Conservation (phyloP, 2,113 vertebrate genomes). For the Otus sunia region DNA sequence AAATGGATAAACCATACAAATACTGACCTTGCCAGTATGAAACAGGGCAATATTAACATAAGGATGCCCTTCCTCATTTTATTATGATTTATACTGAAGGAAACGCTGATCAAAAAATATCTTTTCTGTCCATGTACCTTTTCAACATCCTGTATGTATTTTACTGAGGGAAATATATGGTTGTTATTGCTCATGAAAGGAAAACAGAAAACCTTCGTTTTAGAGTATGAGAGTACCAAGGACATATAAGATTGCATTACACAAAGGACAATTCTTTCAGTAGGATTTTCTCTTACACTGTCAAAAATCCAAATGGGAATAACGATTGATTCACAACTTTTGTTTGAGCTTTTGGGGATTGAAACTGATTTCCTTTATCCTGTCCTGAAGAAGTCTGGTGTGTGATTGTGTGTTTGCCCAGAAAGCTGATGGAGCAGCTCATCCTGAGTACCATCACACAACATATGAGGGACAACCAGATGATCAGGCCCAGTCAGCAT, state of each 20-base stretch:
- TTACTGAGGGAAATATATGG: not conserved
- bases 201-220: not conserved
- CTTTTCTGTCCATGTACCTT: not conserved
- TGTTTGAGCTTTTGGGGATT: not conserved
- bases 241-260: not conserved
- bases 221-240: not conserved
- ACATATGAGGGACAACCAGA: too few species aligned
- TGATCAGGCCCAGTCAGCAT: too few species aligned
- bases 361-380: not conserved
- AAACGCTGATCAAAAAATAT: not conserved
- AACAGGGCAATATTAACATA: not conserved
- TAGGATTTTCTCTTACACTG: not conserved
- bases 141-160: not conserved
- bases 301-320: not conserved
- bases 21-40: not conserved
- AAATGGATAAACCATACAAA: not conserved
- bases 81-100: not conserved
- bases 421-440: too few species aligned
- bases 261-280: not conserved
- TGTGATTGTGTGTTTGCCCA: too few species aligned
- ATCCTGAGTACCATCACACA: too few species aligned
- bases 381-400: not conserved
- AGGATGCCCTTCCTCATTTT: not conserved
- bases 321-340: not conserved
- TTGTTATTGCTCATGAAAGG: not conserved